Base-by-base conservation (phyloP, 1,140 invertebrate species). In the Heterodera schachtii region DNA sequence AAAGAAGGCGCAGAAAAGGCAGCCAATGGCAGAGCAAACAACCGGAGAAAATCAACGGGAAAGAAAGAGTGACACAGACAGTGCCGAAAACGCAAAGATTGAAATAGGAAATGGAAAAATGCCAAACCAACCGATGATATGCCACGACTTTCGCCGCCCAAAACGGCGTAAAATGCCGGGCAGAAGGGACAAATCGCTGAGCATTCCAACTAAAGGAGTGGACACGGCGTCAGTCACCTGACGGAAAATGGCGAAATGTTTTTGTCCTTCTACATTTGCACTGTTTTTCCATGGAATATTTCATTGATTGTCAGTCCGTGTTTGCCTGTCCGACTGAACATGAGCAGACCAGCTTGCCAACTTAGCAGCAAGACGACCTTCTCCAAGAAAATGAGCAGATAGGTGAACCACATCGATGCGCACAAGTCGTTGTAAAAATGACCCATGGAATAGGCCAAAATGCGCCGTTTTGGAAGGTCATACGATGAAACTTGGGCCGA, bases 341-440 rank as follows among this genome's bases (percentile, higher is more conserved):
- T 92, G 78, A 96, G 89, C 70, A 93, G 90, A 47, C 96, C 96
- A 3, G 96, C 93, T 86, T 94, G 91, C 66, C 49, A 85, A 31
- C 82, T 85, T 47, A n/a, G 44, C 84, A 85, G 75, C 8, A 49
- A 47, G 49, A 95, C 91, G 3, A 97, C 94, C 87, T 94, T 92
- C 89, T 96, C 94, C 88, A 96, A 94, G 91, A 93, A 98, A 31
- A 98, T 93, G 84, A 98, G 92, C n/a, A 97, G 91, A 91, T 98
- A 98, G 0, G 95, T 95, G 90, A 98, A 98, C 96, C 96, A 98
- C 93, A 98, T 95, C 73, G 95, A 95, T 57, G 96, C 95, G 91
- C 95, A 96, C 7, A 98, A 92, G 92, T 98, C 96, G 91, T 98
- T 98, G 46, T 96, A 91, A 49, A 98, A 93, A 91, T 98, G 96